Percentiles rank a stretch among this genome's conserved stretches.
These are phyloP conservation scores for Cynaeus angustus DNA, from an alignment of 2,888 invertebrate genomes.

Conservation along the genomic window DNA sequence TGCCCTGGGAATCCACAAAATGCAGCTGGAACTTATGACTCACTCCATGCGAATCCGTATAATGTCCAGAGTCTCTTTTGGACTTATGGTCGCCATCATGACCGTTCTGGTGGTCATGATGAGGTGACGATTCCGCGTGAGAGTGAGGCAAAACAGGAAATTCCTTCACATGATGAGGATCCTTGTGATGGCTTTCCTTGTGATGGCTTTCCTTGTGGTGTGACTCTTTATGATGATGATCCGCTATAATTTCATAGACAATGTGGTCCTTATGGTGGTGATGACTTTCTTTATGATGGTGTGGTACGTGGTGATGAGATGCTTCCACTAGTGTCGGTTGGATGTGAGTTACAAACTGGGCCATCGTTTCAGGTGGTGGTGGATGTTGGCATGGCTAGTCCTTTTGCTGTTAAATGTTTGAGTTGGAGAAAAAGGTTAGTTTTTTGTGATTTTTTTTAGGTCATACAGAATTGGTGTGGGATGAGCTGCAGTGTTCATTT, in stretches of 20 bases:
- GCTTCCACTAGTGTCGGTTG: slow-evolving; percentile 76
- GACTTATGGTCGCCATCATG: slow-evolving; percentile 55
- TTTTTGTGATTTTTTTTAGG: too few relatives aligned
- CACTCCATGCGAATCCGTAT: slow-evolving; percentile 69
- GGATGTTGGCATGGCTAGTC: background rate
- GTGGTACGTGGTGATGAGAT: slow-evolving; percentile 74
- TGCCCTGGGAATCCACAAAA: slow-evolving; percentile 70
- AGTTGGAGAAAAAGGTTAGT: background rate
- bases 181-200: slow-evolving; percentile 48
- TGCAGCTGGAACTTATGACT: slow-evolving; percentile 68
- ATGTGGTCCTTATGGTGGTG: slow-evolving; percentile 50
- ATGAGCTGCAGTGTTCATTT: too few relatives aligned
- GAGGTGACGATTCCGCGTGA: slow-evolving; percentile 56
- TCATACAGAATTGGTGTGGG: too few relatives aligned
- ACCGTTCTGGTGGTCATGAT: slow-evolving; percentile 56
- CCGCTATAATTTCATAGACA: too few relatives aligned
- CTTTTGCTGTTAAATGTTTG: slow-evolving; percentile 17
- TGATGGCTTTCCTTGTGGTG: slow-evolving; percentile 45
- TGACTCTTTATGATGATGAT: slow-evolving; percentile 40
- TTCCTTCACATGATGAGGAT: slow-evolving; percentile 58
- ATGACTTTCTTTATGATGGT: slow-evolving; percentile 44
- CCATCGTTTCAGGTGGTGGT: slow-evolving; percentile 67
- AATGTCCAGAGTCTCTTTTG: slow-evolving; percentile 64
- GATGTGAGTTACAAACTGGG: slow-evolving; percentile 77
- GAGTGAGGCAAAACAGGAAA: slow-evolving; percentile 66